These are phyloP conservation scores for Drosophila jambulina DNA, from an alignment of 1,140 invertebrate genomes.

Conservation along the genomic window DNA sequence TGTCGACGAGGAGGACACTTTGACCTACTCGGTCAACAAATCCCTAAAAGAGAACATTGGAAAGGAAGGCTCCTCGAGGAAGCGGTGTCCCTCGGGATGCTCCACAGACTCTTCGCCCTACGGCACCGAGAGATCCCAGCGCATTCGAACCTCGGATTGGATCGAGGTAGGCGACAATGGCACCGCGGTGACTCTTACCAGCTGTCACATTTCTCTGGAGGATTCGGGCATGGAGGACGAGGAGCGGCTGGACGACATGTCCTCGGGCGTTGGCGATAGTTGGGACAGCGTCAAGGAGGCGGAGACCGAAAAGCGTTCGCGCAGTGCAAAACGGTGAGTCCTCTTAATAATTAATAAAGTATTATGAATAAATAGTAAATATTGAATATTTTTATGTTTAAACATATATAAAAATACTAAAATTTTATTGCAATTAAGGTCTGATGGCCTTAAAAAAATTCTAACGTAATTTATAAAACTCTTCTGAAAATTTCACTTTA, in stretches of 20 bases:
- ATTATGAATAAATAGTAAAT: neutral
- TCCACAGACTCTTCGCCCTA: slow-evolving; percentile 84
- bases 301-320: slow-evolving; percentile 75
- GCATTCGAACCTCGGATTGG: slow-evolving; percentile 84
- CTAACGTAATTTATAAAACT: neutral
- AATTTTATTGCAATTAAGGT: neutral
- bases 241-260: slow-evolving; percentile 84
- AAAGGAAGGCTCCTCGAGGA: slow-evolving; percentile 57
- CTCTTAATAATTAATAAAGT: neutral
- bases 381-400: neutral
- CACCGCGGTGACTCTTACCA: slow-evolving; percentile 79
- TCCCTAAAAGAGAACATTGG: slow-evolving; percentile 55
- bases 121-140: slow-evolving; percentile 82
- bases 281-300: slow-evolving; percentile 85
- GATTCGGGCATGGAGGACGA: slow-evolving; percentile 85
- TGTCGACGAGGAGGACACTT: slow-evolving; percentile 69
- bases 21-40: slow-evolving; percentile 70
- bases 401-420: neutral
- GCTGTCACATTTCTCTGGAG: slow-evolving; percentile 84
- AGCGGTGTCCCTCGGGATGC: slow-evolving; percentile 81
- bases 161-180: slow-evolving; percentile 85
- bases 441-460: neutral
- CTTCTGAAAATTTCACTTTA: neutral
- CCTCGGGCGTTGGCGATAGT: slow-evolving; percentile 84
- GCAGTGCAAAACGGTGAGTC: slow-evolving; percentile 80